Evolutionary conservation across 2,888 invertebrate species (phyloP), one percentile per base, ranked within the genome.

Genomic region (Acanthosoma haemorrhoidale): DNA sequence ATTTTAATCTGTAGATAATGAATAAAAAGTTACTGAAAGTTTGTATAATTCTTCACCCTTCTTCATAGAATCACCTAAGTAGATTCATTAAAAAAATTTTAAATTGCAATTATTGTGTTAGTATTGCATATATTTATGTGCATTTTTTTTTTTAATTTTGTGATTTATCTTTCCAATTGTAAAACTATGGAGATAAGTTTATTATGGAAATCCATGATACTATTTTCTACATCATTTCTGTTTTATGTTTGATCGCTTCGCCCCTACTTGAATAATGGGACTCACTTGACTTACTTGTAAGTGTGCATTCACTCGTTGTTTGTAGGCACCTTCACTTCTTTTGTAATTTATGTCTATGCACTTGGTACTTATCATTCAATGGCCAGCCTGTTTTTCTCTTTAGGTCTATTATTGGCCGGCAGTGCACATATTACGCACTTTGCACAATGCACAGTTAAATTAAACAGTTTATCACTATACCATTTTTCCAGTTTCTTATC

Each of bases 161-260:
- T n/a, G n/a, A n/a, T n/a, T n/a, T n/a, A n/a, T n/a, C n/a, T n/a
- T n/a, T n/a, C n/a, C n/a, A n/a, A n/a, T n/a, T n/a, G n/a, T n/a
- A n/a, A n/a, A n/a, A n/a, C n/a, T n/a, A n/a, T n/a, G n/a, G n/a
- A n/a, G n/a, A n/a, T n/a, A n/a, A n/a, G n/a, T n/a, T n/a, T n/a
- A n/a, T n/a, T n/a, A n/a, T n/a, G n/a, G n/a, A n/a, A n/a, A n/a
- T n/a, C 43, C 18, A 43, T 13, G 43, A 13, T 43, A 43, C 43
- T 43, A 43, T 43, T 43, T 43, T 43, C 43, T 43, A 43, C 43
- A 43, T 43, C 43, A 43, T 43, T 43, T 43, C 43, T 43, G 3
- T 43, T 43, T 43, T 43, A 18, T 43, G 43, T 43, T 43, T 43
- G 21, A 43, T 43, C 43, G 43, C 43, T 43, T 43, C 43, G 43